phyloP scores from a whole-genome alignment of 2,797 vertebrate species.

The Nannoperca obscura region DNA sequence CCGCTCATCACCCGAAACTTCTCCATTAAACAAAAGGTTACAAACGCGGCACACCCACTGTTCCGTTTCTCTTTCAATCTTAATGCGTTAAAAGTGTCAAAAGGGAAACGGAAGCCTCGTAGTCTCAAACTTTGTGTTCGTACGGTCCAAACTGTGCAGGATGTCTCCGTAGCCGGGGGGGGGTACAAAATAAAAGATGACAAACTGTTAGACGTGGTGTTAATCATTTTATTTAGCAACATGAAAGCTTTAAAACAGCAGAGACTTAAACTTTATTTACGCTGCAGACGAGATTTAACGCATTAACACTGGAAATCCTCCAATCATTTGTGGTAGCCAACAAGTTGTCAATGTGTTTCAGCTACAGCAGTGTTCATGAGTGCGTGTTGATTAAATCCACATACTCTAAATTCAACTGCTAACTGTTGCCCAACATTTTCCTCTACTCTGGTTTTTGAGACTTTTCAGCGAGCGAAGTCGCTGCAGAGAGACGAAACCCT shows the following conservation, averaged over 20 bases:
- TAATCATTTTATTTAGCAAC: slow-evolving; percentile 70
- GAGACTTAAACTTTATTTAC: background rate
- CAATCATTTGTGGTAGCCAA: background rate
- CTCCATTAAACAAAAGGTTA: slow-evolving; percentile 59
- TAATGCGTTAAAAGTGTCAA: background rate
- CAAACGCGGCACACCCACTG: slow-evolving; percentile 34
- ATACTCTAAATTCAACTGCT: background rate
- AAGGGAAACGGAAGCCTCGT: slow-evolving; percentile 14
- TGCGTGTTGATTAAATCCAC: slow-evolving; percentile 1
- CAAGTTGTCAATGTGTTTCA: background rate
- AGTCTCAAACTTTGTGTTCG: slow-evolving; percentile 52
- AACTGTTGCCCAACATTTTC: background rate
- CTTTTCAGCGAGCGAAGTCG: background rate
- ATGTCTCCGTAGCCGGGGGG: slow-evolving; percentile 50
- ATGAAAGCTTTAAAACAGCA: slow-evolving; percentile 46
- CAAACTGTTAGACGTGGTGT: slow-evolving; percentile 60
- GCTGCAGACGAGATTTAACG: background rate
- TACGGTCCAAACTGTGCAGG: slow-evolving; percentile 67
- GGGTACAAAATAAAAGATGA: slow-evolving; percentile 67
- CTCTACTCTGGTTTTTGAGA: background rate
- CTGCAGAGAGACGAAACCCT: background rate
- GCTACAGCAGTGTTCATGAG: slow-evolving; percentile 6
- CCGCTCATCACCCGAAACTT: slow-evolving; percentile 47
- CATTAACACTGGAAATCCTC: slow-evolving; percentile 11
- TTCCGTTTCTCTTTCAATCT: slow-evolving; percentile 41